Percentiles rank a stretch among this genome's conserved stretches.
Conservation (phyloP, 2,888 invertebrate genomes). For the Hypselothyrea guttata region DNA sequence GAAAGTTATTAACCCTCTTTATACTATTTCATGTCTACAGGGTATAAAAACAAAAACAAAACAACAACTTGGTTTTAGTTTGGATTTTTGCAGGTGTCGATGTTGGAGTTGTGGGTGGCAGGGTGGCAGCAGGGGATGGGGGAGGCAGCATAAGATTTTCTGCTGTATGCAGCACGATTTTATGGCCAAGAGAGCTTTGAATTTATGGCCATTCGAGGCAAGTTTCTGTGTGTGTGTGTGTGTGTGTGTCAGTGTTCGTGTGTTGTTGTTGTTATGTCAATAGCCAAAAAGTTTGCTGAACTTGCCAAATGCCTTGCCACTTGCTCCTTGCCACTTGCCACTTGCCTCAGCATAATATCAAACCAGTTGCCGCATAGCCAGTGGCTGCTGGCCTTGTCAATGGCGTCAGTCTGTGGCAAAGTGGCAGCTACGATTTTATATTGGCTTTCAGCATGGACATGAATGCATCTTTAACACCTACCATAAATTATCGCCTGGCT, state of each 20-base stretch:
- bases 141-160: constrained; percentile 25
- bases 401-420: neutral
- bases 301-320: constrained; percentile 48
- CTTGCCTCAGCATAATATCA: neutral
- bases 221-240: no score
- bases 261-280: constrained; percentile 29
- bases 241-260: neutral
- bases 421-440: neutral
- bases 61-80: constrained; percentile 20
- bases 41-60: no score
- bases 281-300: constrained; percentile 56
- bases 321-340: constrained; percentile 12
- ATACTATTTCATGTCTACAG: no score
- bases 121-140: neutral
- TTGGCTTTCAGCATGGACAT: constrained; percentile 11
- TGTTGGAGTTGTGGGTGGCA: neutral
- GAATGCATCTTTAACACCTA: constrained; percentile 35
- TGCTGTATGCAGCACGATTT: constrained; percentile 45
- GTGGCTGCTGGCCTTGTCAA: constrained; percentile 35
- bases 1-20: no score
- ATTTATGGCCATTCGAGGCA: constrained; percentile 65
- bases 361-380: constrained; percentile 32
- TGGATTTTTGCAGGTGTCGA: constrained; percentile 38
- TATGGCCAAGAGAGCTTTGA: constrained; percentile 49
- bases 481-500: constrained; percentile 40